Evolutionary conservation across 2,888 invertebrate species (phyloP), one percentile per base, ranked within the genome.

Genomic region (Hylaea fasciaria): DNA sequence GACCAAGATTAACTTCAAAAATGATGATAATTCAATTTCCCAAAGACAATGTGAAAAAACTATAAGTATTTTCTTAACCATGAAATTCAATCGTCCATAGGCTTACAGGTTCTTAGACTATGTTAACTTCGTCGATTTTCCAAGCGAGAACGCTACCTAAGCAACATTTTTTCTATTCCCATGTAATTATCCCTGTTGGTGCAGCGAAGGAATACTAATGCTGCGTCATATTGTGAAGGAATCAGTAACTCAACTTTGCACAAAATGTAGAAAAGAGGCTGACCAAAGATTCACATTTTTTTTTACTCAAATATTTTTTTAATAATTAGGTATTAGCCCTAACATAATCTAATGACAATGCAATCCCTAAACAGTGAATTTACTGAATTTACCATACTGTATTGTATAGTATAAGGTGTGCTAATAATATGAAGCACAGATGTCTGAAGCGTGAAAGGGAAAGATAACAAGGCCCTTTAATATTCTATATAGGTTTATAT

Each of bases 161-260:
- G 48, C 43, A 54, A 51, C 57, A 57, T 58, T 62, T 58, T 52
- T 49, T 45, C 41, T 52, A 32, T 51, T 39, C 54, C 35, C 53
- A 29, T 32, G 54, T 58, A 58, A 62, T 62, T 62, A 62, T 58
- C 47, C 32, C 46, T 35, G 40, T 50, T 51, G 51, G 14, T n/a
- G 22, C 51, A 43, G 29, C 11, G 12, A 37, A 16, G 12, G 62
- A 58, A 62, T 62, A 62, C 62, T 35, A 62, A 62, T 54, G 43
- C 35, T 4, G 10, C 16, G 8, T 2, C 29, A 16, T 58, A 44
- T 37, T 14, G 9, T 1, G 9, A 14, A 0, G 9, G 14, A 7
- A 37, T n/a, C 41, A 52, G 58, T 58, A 52, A 14, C 17, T 12
- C 8, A 58, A 40, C 29, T 57, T 49, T 28, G n/a, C n/a, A n/a